These are phyloP conservation scores for Bubo scandiacus DNA, from an alignment of 2,113 vertebrate species.

Conservation along the genomic window DNA sequence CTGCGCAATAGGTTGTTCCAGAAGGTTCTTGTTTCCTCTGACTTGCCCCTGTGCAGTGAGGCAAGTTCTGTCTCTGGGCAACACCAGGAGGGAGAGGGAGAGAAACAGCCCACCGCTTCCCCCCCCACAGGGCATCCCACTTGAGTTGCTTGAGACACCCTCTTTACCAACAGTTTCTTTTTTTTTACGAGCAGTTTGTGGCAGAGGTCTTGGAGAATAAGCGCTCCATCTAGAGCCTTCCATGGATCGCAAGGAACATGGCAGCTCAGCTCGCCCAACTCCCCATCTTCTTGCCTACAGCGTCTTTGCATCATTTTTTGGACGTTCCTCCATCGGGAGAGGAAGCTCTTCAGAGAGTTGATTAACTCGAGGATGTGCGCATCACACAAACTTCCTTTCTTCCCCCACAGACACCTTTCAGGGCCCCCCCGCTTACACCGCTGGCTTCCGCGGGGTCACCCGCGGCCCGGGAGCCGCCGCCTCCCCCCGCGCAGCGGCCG, in stretches of 20 bases:
- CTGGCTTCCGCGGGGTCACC: neutral
- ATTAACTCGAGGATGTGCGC: neutral
- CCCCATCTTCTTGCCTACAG: neutral
- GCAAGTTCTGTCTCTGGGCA: no score
- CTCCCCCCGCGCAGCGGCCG: neutral
- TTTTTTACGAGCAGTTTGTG: no score
- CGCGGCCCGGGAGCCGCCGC: neutral
- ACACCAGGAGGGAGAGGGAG: no score
- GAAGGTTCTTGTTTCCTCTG: no score
- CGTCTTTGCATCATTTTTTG: rapidly evolving
- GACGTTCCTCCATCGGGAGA: neutral
- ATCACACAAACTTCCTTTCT: neutral
- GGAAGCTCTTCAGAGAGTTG: neutral
- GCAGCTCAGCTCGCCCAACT: neutral
- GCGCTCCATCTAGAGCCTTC: neutral
- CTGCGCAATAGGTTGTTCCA: no score
- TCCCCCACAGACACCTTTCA: no score
- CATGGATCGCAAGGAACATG: neutral
- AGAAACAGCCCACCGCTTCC: no score
- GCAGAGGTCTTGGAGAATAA: neutral
- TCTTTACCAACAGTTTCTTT: no score
- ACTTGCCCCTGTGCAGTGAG: no score
- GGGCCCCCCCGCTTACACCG: no score
- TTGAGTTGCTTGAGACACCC: no score
- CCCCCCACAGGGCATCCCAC: no score